A percentile compares a stretch with the other conserved stretches of the same genome.
Evolutionary conservation across 2,113 vertebrate genomes (phyloP).

Genomic region (Clarias gariepinus): DNA sequence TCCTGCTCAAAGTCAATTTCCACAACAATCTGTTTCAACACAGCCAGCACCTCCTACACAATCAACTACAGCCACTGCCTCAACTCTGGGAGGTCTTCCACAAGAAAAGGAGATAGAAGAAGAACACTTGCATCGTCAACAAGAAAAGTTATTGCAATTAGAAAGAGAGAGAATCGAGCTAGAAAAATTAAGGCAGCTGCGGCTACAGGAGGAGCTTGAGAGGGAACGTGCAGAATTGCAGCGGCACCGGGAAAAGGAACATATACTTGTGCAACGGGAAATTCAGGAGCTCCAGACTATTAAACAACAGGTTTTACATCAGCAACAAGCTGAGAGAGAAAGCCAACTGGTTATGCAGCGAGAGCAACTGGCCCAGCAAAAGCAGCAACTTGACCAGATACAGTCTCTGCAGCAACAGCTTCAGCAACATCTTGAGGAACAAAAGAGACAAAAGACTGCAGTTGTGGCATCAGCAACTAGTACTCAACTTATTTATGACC

Average conservation of each 20-base stretch:
- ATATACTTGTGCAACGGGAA: constrained; percentile 92
- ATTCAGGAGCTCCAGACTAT: constrained; percentile 95
- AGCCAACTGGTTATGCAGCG: constrained; percentile 90
- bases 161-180: constrained; percentile 92
- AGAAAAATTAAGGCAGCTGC: constrained; percentile 90
- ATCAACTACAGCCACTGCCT: constrained; percentile 52
- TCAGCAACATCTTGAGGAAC: constrained; percentile 94
- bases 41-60: constrained; percentile 58
- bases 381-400: constrained; percentile 94
- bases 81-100: constrained; percentile 48
- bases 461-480: constrained; percentile 71
- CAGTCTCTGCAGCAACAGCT: constrained; percentile 96
- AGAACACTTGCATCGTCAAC: constrained; percentile 88
- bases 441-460: constrained; percentile 87
- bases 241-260: constrained; percentile 92
- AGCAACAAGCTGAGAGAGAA: constrained; percentile 93
- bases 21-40: constrained; percentile 38
- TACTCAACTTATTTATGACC: constrained; percentile 60
- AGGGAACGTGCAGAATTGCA: constrained; percentile 89
- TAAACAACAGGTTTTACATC: constrained; percentile 95
- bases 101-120: constrained; percentile 84
- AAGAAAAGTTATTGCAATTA: constrained; percentile 91
- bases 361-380: constrained; percentile 96
- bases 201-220: constrained; percentile 96
- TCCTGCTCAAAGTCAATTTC: constrained; percentile 53